phyloP scores from a whole-genome alignment of 2,113 vertebrate genomes.

The Tinamus guttatus region DNA sequence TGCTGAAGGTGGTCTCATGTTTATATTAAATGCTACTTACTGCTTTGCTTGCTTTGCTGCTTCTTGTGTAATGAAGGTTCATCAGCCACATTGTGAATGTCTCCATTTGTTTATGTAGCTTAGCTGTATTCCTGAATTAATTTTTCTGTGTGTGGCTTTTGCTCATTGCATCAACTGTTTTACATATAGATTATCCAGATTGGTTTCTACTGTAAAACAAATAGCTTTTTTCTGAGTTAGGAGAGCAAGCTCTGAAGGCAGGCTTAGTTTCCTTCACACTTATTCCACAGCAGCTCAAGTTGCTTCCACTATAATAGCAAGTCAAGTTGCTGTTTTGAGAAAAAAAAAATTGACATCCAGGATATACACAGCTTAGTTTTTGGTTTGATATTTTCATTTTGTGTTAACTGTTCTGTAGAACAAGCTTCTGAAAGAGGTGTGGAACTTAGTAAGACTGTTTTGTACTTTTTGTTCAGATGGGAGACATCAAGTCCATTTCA shows the following conservation, averaged over 20 bases:
- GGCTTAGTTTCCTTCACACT: neutral
- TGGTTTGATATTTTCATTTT: neutral
- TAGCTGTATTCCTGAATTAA: neutral
- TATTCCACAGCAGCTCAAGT: neutral
- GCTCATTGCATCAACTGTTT: neutral
- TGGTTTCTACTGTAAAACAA: neutral
- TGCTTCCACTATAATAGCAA: neutral
- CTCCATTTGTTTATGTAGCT: neutral
- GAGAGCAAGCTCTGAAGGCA: neutral
- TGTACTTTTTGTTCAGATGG: neutral
- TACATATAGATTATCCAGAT: neutral
- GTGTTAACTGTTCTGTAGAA: neutral
- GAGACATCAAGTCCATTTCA: neutral
- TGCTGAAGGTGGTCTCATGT: neutral
- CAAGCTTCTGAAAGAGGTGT: neutral
- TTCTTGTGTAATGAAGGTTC: neutral
- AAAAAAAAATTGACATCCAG: neutral
- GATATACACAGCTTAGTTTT: neutral
- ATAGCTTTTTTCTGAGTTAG: neutral
- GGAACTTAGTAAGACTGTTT: neutral
- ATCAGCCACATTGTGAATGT: accelerated
- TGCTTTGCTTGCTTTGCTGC: neutral
- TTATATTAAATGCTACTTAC: neutral
- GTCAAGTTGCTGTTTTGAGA: neutral
- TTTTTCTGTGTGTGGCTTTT: neutral